Evolutionary conservation across 2,113 vertebrate genomes (phyloP).

Genomic region (human (Homo sapiens)): GRCh38 chr3:16649001-16649500

Average conservation of each 20-base stretch:
- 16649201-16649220: neutral
- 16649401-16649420: too few relatives aligned
- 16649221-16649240: neutral
- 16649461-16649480: too few relatives aligned
- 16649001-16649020: too few relatives aligned
- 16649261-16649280: neutral
- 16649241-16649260: neutral
- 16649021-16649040: neutral
- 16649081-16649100: neutral
- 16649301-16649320: neutral
- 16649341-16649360: too few relatives aligned
- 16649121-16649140: neutral
- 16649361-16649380: too few relatives aligned
- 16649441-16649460: too few relatives aligned
- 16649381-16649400: too few relatives aligned
- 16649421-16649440: too few relatives aligned
- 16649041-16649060: neutral
- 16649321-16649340: too few relatives aligned
- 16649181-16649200: neutral
- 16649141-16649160: neutral
- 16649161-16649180: neutral
- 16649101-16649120: neutral
- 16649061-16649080: neutral
- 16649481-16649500: neutral
- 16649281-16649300: neutral